Evolutionary conservation across 1,140 invertebrate genomes (phyloP), one percentile per base, ranked within the genome.

Genomic region (Bemisia tabaci): DNA sequence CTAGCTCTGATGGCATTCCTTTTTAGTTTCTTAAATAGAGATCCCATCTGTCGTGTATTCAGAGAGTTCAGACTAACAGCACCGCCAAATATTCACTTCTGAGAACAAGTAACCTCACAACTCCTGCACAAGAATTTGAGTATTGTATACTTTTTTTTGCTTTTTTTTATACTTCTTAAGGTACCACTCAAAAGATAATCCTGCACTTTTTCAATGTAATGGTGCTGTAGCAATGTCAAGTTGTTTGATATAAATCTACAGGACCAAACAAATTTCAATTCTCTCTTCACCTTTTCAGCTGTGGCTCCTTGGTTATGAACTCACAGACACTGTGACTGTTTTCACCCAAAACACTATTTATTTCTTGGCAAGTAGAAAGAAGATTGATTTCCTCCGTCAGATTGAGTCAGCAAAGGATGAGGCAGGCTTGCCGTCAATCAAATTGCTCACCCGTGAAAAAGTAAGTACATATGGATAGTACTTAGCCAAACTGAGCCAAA

Each of bases 301-400:
- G 33, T 99, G 96, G 96, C 82, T 99, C 5, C 87, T 98, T 78
- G 95, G 94, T 69, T 98, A 98, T 77, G 95, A 98, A 76, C 79
- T 99, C 22, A 90, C 92, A 1, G 96, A 99, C 75, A 97, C 94
- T 0, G 87, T 99, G 58, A 93, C 95, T 78, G 87, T 98, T 0
- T 81, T 98, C 65, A 88, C 91, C 67, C 85, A 95, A 70, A 84
- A 89, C 25, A 84, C 82, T 22, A 89, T 98, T 64, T 86, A 88
- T 74, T 94, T 98, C 73, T 80, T 99, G 25, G 92, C 95, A 0
- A 97, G 94, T 75, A 98, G 97, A 76, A 97, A 97, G 79, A 98
- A 99, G 79, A 94, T 97, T 67, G 95, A 98, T 71, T 99, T 98
- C 79, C 79, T 99, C 11, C 86, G 91, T 71, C 89, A 93, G 73